Base-by-base conservation (phyloP, 2,888 invertebrate species). In the Xestobium rufovillosum region DNA sequence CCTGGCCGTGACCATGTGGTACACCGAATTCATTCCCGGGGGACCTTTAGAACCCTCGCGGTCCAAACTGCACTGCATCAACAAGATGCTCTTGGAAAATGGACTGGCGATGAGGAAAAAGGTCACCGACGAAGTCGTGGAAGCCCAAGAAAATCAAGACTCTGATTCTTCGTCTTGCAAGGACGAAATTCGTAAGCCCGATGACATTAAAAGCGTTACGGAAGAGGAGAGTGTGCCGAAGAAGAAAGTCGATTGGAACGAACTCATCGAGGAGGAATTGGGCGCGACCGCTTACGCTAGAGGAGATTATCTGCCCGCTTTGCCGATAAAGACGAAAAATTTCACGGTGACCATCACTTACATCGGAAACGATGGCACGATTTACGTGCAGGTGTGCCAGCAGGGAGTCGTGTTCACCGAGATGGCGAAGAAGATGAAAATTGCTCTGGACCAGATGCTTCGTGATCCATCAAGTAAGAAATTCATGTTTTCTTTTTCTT, bases 1-100 rank as follows among this genome's bases (percentile, higher is more conserved):
- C 0, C 50, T 73, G 31, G 67, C 70, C 1, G 70, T 84, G 0
- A 75, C 80, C 33, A 62, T 88, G 34, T 80, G 80, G 75, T 75
- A 75, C 29, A 76, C 73, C 48, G 71, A 72, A 53, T 68, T 66
- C 10, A 71, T 69, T 32, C 69, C 71, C 10, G 73, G 75, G 0
- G 78, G 76, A 6, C 78, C 87, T 0, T 64, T 85, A 19, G 75
- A 78, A 19, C 82, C 86, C 0, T 71, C 74, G 31, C 66, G 56
- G 27, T 69, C 72, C 0, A 76, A 77, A 43, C 80, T 76, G 65
- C 70, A 72, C 13, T 82, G 78, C 30, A 66, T 89, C 2, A 83
- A 82, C 53, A 68, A 73, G 29, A 66, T 68, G 42, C 68, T 90
- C 11, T 68, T 83, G 2, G 74, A 78, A 4, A 67, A 72, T 42